Percentiles rank a stretch among this genome's conserved stretches.
phyloP scores from a whole-genome alignment of 2,113 vertebrate genomes.

The Orcinus orca region DNA sequence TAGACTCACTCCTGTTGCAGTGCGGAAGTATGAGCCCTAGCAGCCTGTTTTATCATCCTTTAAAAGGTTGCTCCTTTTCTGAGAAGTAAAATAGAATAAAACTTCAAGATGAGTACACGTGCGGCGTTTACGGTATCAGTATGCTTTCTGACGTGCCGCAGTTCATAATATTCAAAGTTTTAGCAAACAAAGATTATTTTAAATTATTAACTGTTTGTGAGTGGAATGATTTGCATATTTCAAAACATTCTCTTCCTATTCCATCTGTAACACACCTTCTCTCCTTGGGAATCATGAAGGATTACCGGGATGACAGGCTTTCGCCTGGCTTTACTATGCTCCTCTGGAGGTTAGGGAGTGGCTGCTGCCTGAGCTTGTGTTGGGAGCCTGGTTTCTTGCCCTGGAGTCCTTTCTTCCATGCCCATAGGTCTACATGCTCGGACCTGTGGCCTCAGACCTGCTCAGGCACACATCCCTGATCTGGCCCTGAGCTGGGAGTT shows the following conservation, averaged over 20 bases:
- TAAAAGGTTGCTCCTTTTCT: not conserved
- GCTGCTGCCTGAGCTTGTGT: constrained; percentile 43
- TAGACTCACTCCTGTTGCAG: not conserved
- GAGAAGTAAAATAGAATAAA: constrained; percentile 12
- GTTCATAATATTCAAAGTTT: constrained; percentile 67
- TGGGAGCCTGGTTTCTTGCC: not conserved
- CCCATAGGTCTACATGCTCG: not conserved
- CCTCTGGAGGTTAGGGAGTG: not conserved
- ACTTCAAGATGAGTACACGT: not conserved
- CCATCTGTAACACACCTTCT: constrained; percentile 35
- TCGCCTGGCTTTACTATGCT: not conserved
- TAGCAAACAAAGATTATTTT: constrained; percentile 72
- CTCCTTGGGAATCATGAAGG: constrained; percentile 47
- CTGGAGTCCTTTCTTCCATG: not conserved
- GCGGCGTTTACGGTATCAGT: not conserved
- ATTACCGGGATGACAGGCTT: constrained; percentile 11
- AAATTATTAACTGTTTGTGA: constrained; percentile 74
- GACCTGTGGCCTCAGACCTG: constrained; percentile 46
- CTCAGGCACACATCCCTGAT: not conserved
- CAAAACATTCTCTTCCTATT: constrained; percentile 38
- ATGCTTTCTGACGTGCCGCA: not conserved
- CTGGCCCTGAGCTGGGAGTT: not conserved
- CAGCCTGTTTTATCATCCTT: not conserved
- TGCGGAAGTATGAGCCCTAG: not conserved
- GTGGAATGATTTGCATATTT: constrained; percentile 61